These are phyloP conservation scores for Microcaecilia unicolor DNA, from an alignment of 2,797 vertebrate species.

Conservation along the genomic window DNA sequence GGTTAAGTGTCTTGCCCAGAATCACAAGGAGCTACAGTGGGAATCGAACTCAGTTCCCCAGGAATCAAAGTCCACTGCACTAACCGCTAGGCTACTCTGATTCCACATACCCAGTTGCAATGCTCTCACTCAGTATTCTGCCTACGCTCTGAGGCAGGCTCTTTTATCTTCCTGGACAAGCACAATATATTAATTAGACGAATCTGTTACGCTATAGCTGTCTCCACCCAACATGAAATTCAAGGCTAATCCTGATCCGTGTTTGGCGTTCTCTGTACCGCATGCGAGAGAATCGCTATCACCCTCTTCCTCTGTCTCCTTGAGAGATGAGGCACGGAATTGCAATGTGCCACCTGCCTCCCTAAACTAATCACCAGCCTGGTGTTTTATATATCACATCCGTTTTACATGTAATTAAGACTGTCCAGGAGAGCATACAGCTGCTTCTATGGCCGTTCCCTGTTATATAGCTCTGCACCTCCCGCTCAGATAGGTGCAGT, in stretches of 20 bases:
- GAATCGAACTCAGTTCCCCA: no score
- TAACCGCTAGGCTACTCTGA: no score
- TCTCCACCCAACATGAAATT: conserved; percentile 32
- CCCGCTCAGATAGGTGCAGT: conserved; percentile 54
- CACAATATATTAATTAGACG: conserved; percentile 47
- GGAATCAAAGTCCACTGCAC: no score
- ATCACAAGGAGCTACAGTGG: no score
- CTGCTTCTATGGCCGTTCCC: conserved; percentile 46
- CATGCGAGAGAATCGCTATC: conserved; percentile 28
- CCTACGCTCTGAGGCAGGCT: conserved; percentile 26
- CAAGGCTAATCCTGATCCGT: conserved; percentile 29
- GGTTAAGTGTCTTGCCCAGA: no score
- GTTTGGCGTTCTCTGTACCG: conserved; percentile 25
- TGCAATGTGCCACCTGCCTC: conserved; percentile 40
- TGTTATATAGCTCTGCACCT: conserved; percentile 46
- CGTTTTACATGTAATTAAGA: conserved; percentile 57
- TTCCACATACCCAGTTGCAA: conserved; percentile 47
- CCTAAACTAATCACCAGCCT: conserved; percentile 39
- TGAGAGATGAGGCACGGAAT: conserved; percentile 39
- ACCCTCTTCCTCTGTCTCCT: conserved; percentile 35
- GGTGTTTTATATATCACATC: conserved; percentile 55
- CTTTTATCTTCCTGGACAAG: conserved; percentile 41
- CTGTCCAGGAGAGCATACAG: conserved; percentile 41
- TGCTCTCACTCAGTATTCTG: conserved; percentile 47
- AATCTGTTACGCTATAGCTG: conserved; percentile 33